phyloP scores from a whole-genome alignment of 2,888 invertebrate species.

The Rhynchonema sp. region DNA sequence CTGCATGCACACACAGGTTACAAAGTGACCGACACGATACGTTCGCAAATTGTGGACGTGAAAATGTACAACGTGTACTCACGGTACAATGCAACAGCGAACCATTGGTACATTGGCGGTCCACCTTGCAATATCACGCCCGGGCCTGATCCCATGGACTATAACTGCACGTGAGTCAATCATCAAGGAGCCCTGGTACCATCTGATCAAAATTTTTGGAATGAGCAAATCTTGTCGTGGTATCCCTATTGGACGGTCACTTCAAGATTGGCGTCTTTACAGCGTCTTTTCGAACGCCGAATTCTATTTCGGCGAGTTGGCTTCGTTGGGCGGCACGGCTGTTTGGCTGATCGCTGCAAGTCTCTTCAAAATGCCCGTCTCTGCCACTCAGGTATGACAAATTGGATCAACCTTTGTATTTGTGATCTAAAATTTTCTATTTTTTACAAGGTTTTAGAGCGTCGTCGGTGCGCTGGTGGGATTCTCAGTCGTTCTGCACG shows the following conservation, averaged over 20 bases:
- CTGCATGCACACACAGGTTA: neutral
- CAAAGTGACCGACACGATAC: slow-evolving; percentile 4
- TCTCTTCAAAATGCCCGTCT: slow-evolving; percentile 9
- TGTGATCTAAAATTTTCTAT: too few relatives aligned
- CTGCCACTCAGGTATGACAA: slow-evolving; percentile 10
- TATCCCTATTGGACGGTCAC: too few relatives aligned
- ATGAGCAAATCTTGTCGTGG: too few relatives aligned
- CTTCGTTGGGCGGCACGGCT: slow-evolving; percentile 44
- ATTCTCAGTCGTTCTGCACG: slow-evolving; percentile 9
- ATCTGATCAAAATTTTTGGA: neutral
- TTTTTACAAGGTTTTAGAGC: too few relatives aligned
- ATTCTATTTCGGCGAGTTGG: slow-evolving; percentile 49
- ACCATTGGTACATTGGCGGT: neutral
- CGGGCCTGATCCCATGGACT: neutral
- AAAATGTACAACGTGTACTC: slow-evolving; percentile 1
- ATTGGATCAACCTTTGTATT: too few relatives aligned
- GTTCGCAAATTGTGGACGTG: slow-evolving; percentile 4
- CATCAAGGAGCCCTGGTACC: neutral
- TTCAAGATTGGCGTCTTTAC: neutral
- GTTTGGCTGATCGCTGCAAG: slow-evolving; percentile 6
- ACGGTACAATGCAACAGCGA: neutral
- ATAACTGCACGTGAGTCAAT: neutral
- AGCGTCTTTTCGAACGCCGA: neutral
- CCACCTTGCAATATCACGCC: neutral
- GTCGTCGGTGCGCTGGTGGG: slow-evolving; percentile 9